These are phyloP conservation scores for Sanderia malayensis DNA, from an alignment of 30 jellyfish, hydroid and myxozoan species.

Conservation along the genomic window DNA sequence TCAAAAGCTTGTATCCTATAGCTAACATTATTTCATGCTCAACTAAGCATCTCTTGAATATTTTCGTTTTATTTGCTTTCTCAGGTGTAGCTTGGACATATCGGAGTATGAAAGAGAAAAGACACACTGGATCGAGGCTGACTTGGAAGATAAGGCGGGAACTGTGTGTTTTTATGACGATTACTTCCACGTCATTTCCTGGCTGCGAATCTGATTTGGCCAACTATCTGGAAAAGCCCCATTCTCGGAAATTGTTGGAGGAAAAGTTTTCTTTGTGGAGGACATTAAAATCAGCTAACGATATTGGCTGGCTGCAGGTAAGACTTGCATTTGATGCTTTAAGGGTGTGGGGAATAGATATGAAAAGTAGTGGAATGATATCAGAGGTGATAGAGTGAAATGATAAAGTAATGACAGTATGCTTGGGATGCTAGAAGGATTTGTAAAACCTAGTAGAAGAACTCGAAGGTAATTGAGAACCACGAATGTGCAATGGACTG, in stretches of 20 bases:
- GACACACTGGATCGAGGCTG: slow-evolving; percentile 66
- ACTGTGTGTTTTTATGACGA: slow-evolving; percentile 43
- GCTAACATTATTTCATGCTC: too few species aligned
- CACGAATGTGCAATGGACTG: too few species aligned
- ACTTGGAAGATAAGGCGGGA: slow-evolving; percentile 88
- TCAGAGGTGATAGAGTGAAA: too few species aligned
- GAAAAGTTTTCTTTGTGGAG: slow-evolving; percentile 31
- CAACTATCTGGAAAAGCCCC: slow-evolving; percentile 40
- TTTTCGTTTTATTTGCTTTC: too few species aligned
- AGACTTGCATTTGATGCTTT: background rate
- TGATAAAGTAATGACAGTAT: too few species aligned
- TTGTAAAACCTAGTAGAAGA: too few species aligned
- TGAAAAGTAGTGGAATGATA: too few species aligned
- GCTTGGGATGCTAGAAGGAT: too few species aligned
- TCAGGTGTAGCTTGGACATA: slow-evolving; percentile 69
- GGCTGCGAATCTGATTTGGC: slow-evolving; percentile 73
- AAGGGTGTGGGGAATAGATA: background rate
- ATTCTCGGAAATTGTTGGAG: slow-evolving; percentile 33
- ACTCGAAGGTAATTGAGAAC: too few species aligned
- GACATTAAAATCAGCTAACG: slow-evolving; percentile 52
- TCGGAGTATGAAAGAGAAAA: slow-evolving; percentile 49
- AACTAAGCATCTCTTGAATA: background rate
- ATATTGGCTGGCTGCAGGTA: slow-evolving; percentile 95
- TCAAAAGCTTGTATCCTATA: too few species aligned
- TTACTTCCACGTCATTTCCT: slow-evolving; percentile 77